Percentiles rank a stretch among this genome's conserved stretches.
These are phyloP conservation scores for Psittacara wagleri DNA, from an alignment of 2,113 vertebrate species.

Conservation along the genomic window DNA sequence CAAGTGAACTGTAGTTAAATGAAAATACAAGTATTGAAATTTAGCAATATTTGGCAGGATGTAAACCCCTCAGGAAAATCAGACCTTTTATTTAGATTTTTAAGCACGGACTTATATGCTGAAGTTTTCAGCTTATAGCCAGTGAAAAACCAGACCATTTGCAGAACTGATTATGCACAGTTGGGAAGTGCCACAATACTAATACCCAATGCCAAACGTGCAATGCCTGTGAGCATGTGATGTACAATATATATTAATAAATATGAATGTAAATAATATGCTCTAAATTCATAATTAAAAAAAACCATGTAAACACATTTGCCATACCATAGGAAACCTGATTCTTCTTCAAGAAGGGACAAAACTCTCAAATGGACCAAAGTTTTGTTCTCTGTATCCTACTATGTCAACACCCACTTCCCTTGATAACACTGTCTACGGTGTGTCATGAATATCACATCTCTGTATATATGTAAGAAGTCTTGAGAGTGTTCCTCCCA, in stretches of 20 bases:
- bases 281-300: background rate
- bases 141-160: background rate
- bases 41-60: background rate
- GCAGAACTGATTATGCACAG: background rate
- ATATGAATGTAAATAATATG: background rate
- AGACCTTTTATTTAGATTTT: background rate
- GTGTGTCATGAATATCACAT: background rate
- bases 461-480: background rate
- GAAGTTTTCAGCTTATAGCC: background rate
- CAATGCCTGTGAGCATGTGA: background rate
- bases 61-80: background rate
- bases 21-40: background rate
- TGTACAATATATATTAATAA: background rate
- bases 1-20: background rate
- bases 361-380: background rate
- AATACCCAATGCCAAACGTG: background rate
- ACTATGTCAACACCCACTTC: background rate
- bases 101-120: background rate
- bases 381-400: background rate
- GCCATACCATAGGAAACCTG: background rate
- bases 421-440: background rate
- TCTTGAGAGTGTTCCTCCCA: background rate
- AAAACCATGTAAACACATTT: background rate
- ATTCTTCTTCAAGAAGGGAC: background rate
- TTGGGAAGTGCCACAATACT: background rate